phyloP scores from a whole-genome alignment of 2,888 invertebrate genomes.

The Ctena decussata region DNA sequence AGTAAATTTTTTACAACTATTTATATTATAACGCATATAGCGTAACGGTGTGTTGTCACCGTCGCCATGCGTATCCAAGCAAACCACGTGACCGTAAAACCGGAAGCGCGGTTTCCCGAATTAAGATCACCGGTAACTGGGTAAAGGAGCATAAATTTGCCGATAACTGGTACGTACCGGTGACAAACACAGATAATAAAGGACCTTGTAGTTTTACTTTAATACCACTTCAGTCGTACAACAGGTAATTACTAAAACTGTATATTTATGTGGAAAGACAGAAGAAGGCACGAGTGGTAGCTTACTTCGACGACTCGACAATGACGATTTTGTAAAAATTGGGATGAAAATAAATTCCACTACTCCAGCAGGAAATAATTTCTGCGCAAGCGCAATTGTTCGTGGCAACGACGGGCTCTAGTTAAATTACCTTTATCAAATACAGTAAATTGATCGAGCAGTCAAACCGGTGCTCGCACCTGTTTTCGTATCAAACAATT shows the following conservation, averaged over 20 bases:
- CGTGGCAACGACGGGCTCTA: slow-evolving; percentile 55
- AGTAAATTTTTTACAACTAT: too few relatives aligned
- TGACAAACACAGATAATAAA: too few relatives aligned
- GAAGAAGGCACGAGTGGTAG: not conserved
- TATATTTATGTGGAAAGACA: not conserved
- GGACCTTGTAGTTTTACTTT: not conserved
- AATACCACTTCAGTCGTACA: not conserved
- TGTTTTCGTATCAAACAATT: too few relatives aligned
- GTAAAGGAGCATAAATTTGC: too few relatives aligned
- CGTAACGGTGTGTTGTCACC: too few relatives aligned
- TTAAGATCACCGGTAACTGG: too few relatives aligned
- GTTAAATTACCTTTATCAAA: not conserved
- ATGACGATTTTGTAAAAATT: not conserved
- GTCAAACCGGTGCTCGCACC: not conserved
- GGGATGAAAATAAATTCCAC: not conserved
- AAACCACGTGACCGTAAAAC: too few relatives aligned
- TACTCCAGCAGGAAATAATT: slow-evolving; percentile 30
- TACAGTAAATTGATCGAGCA: not conserved
- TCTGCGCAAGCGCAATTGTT: slow-evolving; percentile 60
- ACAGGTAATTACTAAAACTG: not conserved
- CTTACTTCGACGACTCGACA: too few relatives aligned
- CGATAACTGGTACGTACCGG: too few relatives aligned
- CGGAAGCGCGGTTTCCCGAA: too few relatives aligned
- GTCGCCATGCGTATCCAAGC: too few relatives aligned
- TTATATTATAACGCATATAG: too few relatives aligned